phyloP scores from a whole-genome alignment of 2,888 invertebrate genomes.

The Lepas anatifera region DNA sequence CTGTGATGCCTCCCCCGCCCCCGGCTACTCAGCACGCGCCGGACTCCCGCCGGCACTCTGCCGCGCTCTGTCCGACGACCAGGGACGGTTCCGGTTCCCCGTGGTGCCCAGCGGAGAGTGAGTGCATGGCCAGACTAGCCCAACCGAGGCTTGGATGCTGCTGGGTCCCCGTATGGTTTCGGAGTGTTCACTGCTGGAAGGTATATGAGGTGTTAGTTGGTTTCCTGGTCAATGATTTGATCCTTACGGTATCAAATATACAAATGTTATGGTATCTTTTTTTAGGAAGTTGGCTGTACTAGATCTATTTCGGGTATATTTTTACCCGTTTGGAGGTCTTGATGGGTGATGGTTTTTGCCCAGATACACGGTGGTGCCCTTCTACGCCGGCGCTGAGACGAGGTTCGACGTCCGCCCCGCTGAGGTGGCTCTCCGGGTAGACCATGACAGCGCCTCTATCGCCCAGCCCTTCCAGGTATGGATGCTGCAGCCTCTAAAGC shows the following conservation, averaged over 20 bases:
- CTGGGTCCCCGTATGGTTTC: too few species aligned
- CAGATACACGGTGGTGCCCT: slow-evolving; percentile 55
- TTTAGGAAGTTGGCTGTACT: too few species aligned
- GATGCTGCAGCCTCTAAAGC: too few species aligned
- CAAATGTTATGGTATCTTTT: too few species aligned
- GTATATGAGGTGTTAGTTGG: too few species aligned
- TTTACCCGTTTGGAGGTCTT: too few species aligned
- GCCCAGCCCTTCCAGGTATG: slow-evolving; percentile 56
- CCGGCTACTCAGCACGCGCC: slow-evolving; percentile 34
- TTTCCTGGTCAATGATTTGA: too few species aligned
- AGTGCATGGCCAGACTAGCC: neutral
- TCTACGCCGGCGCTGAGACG: slow-evolving; percentile 51
- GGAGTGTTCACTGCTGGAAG: too few species aligned
- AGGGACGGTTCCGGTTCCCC: slow-evolving; percentile 65
- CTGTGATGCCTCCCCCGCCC: slow-evolving; percentile 46
- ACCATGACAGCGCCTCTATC: slow-evolving; percentile 51
- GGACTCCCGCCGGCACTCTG: slow-evolving; percentile 51
- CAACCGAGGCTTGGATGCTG: too few species aligned
- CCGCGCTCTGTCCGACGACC: slow-evolving; percentile 52
- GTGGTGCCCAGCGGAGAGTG: slow-evolving; percentile 61
- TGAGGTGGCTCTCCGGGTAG: slow-evolving; percentile 53
- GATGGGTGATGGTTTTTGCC: too few species aligned
- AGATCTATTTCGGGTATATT: too few species aligned
- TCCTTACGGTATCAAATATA: too few species aligned
- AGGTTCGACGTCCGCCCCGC: slow-evolving; percentile 67